A percentile compares a stretch with the other conserved stretches of the same genome.
phyloP scores from a whole-genome alignment of 2,113 vertebrate genomes.

The Pangasianodon gigas region DNA sequence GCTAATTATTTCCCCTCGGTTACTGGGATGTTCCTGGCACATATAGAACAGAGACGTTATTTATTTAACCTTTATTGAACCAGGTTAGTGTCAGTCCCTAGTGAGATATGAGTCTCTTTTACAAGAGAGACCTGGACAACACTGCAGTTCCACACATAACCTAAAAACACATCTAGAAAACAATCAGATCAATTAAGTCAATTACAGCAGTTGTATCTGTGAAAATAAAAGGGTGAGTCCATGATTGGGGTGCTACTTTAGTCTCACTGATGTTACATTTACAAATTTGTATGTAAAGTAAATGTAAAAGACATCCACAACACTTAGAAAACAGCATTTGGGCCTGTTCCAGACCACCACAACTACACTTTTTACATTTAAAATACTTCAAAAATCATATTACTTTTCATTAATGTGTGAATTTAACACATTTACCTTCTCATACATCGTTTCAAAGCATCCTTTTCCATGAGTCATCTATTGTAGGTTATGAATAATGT shows the following conservation, averaged over 20 bases:
- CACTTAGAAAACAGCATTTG: not conserved
- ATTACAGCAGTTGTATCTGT: not conserved
- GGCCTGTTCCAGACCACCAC: not conserved
- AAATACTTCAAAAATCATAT: not conserved
- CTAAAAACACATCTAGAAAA: not conserved
- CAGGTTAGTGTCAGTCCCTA: conserved; percentile 38
- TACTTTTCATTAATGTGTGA: not conserved
- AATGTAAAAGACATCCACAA: not conserved
- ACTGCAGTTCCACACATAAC: not conserved
- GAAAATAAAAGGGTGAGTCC: not conserved
- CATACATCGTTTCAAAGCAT: not conserved
- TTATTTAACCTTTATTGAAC: not conserved
- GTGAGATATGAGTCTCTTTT: not conserved
- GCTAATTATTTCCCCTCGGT: conserved; percentile 61
- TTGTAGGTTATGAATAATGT: too few relatives aligned
- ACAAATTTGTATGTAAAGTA: not conserved
- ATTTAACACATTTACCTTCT: not conserved
- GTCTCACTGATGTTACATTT: not conserved
- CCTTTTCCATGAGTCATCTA: not conserved
- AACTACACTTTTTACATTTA: not conserved
- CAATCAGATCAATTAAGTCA: too few relatives aligned
- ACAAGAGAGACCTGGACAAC: not conserved
- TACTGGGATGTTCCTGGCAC: not conserved
- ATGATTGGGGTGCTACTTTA: not conserved
- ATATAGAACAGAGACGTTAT: not conserved